Evolutionary conservation across 2,888 invertebrate species (phyloP).

Genomic region (Microchrysa polita): DNA sequence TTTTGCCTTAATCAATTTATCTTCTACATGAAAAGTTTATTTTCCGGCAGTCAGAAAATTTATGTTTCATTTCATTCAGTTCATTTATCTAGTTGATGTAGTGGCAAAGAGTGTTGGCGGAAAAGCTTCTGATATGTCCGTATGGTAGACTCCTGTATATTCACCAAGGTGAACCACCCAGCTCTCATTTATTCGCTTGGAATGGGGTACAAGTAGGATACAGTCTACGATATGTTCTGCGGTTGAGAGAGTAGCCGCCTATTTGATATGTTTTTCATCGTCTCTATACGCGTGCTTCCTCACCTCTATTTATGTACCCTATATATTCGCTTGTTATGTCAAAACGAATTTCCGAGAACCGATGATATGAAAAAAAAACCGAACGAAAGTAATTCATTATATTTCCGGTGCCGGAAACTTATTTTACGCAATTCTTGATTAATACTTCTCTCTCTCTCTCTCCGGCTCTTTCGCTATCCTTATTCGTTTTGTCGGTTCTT

Average conservation of each 20-base stretch:
- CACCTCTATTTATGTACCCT: neutral
- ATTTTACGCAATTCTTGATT: constrained; percentile 32
- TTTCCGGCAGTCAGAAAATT: constrained; percentile 37
- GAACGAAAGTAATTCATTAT: constrained; percentile 37
- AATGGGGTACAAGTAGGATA: too few species aligned
- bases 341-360: constrained; percentile 4
- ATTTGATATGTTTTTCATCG: too few species aligned
- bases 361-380: constrained; percentile 27
- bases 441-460: constrained; percentile 4
- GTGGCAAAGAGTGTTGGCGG: too few species aligned
- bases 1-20: constrained; percentile 36
- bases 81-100: constrained; percentile 5
- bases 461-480: too few species aligned
- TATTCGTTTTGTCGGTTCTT: neutral
- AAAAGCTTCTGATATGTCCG: too few species aligned
- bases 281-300: neutral
- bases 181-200: too few species aligned
- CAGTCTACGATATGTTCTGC: too few species aligned
- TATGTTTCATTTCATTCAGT: constrained; percentile 36
- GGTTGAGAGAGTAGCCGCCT: too few species aligned
- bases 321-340: neutral
- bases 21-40: constrained; percentile 43
- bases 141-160: too few species aligned
- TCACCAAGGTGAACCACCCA: too few species aligned
- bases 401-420: constrained; percentile 39